Percentiles rank a stretch among this genome's conserved stretches.
These are phyloP conservation scores for Galleria mellonella DNA, from an alignment of 1,140 invertebrate species.

Conservation along the genomic window DNA sequence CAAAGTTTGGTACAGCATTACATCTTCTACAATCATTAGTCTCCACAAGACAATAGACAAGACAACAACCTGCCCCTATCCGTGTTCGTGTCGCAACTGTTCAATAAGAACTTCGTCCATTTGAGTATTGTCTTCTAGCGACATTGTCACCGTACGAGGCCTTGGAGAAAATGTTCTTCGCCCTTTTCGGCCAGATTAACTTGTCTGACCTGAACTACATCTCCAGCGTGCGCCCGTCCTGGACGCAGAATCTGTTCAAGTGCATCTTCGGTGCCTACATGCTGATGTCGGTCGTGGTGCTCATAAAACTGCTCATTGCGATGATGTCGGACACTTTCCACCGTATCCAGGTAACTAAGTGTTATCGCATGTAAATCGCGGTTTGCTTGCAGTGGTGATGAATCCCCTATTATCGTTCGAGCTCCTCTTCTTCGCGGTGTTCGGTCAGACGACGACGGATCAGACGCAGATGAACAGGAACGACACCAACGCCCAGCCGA, in stretches of 20 bases:
- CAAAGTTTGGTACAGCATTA: neutral
- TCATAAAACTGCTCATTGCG: conserved; percentile 99
- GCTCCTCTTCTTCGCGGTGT: conserved; percentile 98
- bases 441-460: conserved; percentile 95
- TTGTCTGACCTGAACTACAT: conserved; percentile 87
- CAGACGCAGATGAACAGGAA: conserved; percentile 80
- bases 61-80: conserved; percentile 38
- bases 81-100: conserved; percentile 21
- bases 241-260: conserved; percentile 89
- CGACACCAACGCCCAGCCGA: conserved; percentile 77
- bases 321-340: conserved; percentile 99
- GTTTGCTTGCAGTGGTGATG: conserved; percentile 89
- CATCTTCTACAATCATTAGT: too few relatives aligned
- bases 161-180: conserved; percentile 98
- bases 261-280: conserved; percentile 96
- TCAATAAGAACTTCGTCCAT: conserved; percentile 46
- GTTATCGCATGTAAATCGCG: conserved; percentile 47
- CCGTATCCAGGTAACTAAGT: conserved; percentile 88
- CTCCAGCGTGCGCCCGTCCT: conserved; percentile 77
- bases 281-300: conserved; percentile 97
- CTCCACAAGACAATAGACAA: too few relatives aligned
- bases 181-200: conserved; percentile 96
- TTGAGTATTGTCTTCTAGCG: conserved; percentile 77
- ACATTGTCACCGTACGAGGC: conserved; percentile 91
- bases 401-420: conserved; percentile 94